Conservation (phyloP, 2,113 vertebrate genomes). For the Saccopteryx bilineata region DNA sequence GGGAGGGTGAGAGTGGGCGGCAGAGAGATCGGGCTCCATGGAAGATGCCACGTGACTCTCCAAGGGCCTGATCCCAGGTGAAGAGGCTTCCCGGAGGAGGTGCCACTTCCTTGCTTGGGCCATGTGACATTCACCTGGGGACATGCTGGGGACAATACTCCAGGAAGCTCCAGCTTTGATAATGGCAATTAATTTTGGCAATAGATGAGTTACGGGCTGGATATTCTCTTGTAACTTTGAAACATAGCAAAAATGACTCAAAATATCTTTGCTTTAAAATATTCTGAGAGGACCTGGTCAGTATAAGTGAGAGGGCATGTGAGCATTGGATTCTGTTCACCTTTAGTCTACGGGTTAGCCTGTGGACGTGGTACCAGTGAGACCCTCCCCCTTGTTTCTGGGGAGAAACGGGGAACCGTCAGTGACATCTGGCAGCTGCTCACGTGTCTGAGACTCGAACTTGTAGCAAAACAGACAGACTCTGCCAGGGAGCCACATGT, state of each 20-base stretch:
- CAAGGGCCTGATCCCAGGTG: background rate
- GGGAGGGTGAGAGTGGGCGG: too few species aligned
- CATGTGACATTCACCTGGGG: background rate
- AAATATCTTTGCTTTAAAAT: background rate
- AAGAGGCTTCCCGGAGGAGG: background rate
- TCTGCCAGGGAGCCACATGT: fast-evolving
- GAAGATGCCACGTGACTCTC: background rate
- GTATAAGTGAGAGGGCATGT: fast-evolving
- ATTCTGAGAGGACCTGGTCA: background rate
- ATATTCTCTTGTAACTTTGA: background rate
- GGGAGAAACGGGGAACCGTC: too few species aligned
- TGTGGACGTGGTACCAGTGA: background rate
- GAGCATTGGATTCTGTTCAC: background rate
- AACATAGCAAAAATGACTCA: background rate
- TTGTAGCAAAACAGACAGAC: background rate
- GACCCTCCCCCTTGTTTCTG: background rate
- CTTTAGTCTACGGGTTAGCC: too few species aligned
- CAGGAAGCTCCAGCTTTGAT: background rate
- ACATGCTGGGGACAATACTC: background rate
- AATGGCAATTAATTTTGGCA: too few species aligned
- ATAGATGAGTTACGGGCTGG: background rate
- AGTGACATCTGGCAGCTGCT: background rate
- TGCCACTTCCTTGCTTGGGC: background rate
- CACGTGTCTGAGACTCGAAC: fast-evolving
- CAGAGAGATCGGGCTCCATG: background rate